Base-by-base conservation (phyloP, 2,113 vertebrate genomes). In the Dicerorhinus sumatrensis region DNA sequence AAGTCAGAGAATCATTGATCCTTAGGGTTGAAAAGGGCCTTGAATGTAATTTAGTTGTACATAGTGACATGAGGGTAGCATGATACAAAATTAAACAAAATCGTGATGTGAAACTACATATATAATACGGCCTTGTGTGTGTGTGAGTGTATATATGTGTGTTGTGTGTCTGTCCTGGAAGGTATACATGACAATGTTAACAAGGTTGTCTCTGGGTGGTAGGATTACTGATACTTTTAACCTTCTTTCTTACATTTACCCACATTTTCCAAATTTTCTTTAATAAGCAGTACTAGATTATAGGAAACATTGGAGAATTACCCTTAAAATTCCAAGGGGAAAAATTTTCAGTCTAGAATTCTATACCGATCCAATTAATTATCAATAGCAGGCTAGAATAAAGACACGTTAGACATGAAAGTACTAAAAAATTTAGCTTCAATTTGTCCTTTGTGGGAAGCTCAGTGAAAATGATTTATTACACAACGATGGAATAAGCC, bases 401-500 rank as follows among this genome's bases (percentile, higher is more conserved):
- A 80, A 56, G 31, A 56, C 16, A 51, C 5, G 18, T 33, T 70
- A 89, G 62, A 93, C 67, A 86, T 70, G 77, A 89, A 96, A 82
- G 29, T 58, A 83, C 62, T 75, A 27, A 46, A 63, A 95, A 21
- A 14, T 65, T 69, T 89, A 80, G 11, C n/a, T 91, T 86, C 63
- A 39, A 17, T 88, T 79, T 77, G 36, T 73, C 60, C 23, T 86
- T 85, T 93, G 73, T 46, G 92, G 84, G 56, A 91, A 86, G 58
- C 63, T 96, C 33, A 21, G 58, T 92, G 83, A 93, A 77, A 86
- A 65, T 86, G 62, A 93, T 62, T 56, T 95, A 80, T 51, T 65
- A 33, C 5, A 48, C 81, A 96, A 88, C 36, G 85, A 84, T 48
- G 23, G 14, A 29, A 70, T 65, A 62, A 73, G 39, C 31, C 36